These are phyloP conservation scores for Antheraea mylitta DNA, from an alignment of 1,140 invertebrate genomes.

Conservation along the genomic window DNA sequence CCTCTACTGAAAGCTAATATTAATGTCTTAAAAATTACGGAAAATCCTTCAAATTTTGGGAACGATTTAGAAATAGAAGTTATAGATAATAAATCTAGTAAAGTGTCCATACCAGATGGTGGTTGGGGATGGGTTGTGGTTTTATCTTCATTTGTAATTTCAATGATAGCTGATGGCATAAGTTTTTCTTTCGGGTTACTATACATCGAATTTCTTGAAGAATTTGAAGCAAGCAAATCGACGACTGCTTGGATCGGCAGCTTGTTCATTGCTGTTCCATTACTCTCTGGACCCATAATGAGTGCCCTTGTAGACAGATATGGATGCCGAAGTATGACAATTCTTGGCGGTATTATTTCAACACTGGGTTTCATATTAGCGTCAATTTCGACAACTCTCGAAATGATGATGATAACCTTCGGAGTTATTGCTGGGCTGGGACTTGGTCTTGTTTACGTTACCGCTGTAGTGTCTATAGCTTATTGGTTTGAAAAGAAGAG, in stretches of 20 bases:
- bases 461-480: constrained; percentile 94
- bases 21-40: constrained; percentile 34
- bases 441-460: constrained; percentile 92
- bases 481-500: constrained; percentile 97
- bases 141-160: constrained; percentile 89
- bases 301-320: constrained; percentile 93
- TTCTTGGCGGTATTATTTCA: constrained; percentile 88
- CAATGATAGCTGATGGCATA: constrained; percentile 96
- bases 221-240: constrained; percentile 90
- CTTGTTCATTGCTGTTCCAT: constrained; percentile 92
- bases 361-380: constrained; percentile 90
- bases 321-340: constrained; percentile 92
- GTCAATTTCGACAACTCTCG: constrained; percentile 85
- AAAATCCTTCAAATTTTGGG: constrained; percentile 34
- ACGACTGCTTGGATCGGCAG: constrained; percentile 94
- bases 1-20: constrained; percentile 8
- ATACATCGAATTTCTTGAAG: constrained; percentile 91
- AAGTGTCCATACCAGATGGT: constrained; percentile 83
- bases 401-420: constrained; percentile 91
- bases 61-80: constrained; percentile 22
- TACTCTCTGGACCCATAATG: constrained; percentile 92
- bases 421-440: constrained; percentile 92
- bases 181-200: constrained; percentile 96
- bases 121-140: constrained; percentile 95
- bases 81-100: constrained; percentile 36